phyloP scores from a whole-genome alignment of 2,113 vertebrate species.

The Andinoacara biseriatus region DNA sequence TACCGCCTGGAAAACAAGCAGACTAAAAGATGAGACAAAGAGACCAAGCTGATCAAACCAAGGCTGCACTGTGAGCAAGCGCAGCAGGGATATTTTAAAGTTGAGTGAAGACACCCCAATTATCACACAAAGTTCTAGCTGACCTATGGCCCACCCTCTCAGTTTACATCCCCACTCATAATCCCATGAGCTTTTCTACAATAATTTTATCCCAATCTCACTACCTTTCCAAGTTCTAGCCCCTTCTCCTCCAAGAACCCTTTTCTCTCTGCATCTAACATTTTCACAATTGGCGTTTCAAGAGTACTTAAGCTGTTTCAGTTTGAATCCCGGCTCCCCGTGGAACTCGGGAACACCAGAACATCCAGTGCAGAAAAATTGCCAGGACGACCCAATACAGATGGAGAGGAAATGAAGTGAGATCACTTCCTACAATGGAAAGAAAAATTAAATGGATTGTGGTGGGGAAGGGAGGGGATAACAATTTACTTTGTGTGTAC shows the following conservation, averaged over 20 bases:
- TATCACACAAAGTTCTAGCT: slow-evolving; percentile 10
- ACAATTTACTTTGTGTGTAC: slow-evolving; percentile 47
- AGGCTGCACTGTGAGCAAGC: background rate
- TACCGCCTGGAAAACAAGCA: background rate
- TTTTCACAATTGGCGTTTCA: slow-evolving; percentile 7
- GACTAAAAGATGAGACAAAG: background rate
- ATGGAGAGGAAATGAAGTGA: slow-evolving; percentile 58
- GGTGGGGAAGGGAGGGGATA: slow-evolving; percentile 34
- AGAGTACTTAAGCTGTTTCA: slow-evolving; percentile 13
- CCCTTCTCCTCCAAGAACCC: background rate
- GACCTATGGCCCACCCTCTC: background rate
- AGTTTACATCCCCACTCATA: background rate
- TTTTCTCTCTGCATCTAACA: background rate
- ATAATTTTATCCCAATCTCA: background rate
- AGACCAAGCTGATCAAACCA: background rate
- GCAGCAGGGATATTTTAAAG: slow-evolving; percentile 15
- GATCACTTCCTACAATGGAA: slow-evolving; percentile 68
- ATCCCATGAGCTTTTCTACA: background rate
- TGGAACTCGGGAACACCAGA: background rate
- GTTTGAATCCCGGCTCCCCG: background rate
- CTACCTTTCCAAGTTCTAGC: background rate
- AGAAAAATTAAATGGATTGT: slow-evolving; percentile 56
- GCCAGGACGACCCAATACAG: slow-evolving; percentile 46
- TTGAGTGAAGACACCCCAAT: background rate
- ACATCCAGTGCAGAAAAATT: slow-evolving; percentile 44